Conservation (phyloP, 2,113 vertebrate genomes). For the Entosphenus tridentatus region DNA sequence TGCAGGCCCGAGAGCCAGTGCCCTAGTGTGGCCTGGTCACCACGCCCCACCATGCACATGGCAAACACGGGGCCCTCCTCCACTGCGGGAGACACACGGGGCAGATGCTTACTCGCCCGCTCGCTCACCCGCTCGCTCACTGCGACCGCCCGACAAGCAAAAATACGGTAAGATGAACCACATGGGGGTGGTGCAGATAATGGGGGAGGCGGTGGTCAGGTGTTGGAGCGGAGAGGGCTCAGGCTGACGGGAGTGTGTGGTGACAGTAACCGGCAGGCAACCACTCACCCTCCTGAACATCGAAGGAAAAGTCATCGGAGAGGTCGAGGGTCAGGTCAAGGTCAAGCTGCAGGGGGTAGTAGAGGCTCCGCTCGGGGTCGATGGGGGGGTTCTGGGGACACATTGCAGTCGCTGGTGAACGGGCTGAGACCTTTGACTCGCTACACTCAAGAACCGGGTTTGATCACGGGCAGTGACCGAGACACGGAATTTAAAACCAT, state of each 20-base stretch:
- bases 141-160: background rate
- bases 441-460: no score
- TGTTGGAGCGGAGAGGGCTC: background rate
- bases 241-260: background rate
- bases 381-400: constrained; percentile 15
- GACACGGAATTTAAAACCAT: no score
- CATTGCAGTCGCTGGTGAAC: no score
- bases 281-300: constrained; percentile 38
- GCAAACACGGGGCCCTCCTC: constrained; percentile 50
- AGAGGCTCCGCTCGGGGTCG: constrained; percentile 39
- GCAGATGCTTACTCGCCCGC: background rate
- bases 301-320: constrained; percentile 36
- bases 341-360: constrained; percentile 40
- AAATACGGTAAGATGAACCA: background rate
- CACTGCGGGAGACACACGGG: constrained; percentile 23
- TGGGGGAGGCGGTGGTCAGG: background rate
- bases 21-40: constrained; percentile 37
- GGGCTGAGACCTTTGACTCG: no score
- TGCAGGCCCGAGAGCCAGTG: constrained; percentile 58
- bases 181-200: background rate
- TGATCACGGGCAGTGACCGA: no score
- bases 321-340: constrained; percentile 31
- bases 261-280: background rate
- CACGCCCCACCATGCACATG: constrained; percentile 41
- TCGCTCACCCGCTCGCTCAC: background rate